Conservation (phyloP, 2,113 vertebrate genomes). For the Centrocercus urophasianus region DNA sequence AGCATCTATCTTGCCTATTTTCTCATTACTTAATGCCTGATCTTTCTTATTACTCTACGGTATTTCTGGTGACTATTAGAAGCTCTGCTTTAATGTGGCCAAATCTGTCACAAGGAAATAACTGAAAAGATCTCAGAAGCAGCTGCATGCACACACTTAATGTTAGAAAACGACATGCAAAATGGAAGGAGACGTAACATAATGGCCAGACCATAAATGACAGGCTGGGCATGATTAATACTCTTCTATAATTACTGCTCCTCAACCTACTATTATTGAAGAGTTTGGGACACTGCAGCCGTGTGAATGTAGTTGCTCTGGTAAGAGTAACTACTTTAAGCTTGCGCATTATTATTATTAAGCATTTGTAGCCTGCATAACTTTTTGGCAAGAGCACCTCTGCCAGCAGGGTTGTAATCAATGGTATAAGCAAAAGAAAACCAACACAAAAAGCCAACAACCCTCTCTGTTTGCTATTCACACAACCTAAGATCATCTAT, state of each 20-base stretch:
- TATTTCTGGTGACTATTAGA: slow-evolving; percentile 76
- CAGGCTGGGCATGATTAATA: slow-evolving; percentile 78
- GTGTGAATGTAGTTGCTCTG: slow-evolving; percentile 66
- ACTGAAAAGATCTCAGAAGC: slow-evolving; percentile 74
- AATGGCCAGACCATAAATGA: slow-evolving; percentile 78
- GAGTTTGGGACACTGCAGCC: slow-evolving; percentile 72
- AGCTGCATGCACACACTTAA: slow-evolving; percentile 76
- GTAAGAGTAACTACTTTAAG: slow-evolving; percentile 64
- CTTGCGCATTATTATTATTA: slow-evolving; percentile 72
- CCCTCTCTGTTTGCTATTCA: slow-evolving; percentile 55
- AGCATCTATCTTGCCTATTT: slow-evolving; percentile 79
- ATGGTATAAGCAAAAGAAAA: slow-evolving; percentile 67
- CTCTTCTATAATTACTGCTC: slow-evolving; percentile 78
- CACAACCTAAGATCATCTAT: slow-evolving; percentile 67
- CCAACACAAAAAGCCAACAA: slow-evolving; percentile 19
- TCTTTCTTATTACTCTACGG: slow-evolving; percentile 75
- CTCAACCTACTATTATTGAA: slow-evolving; percentile 81
- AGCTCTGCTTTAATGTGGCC: slow-evolving; percentile 80
- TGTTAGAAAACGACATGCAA: slow-evolving; percentile 78
- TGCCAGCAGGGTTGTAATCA: slow-evolving; percentile 71
- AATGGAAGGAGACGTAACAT: slow-evolving; percentile 76
- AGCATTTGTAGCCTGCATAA: slow-evolving; percentile 72
- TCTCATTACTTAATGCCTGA: slow-evolving; percentile 78
- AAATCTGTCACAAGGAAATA: slow-evolving; percentile 81
- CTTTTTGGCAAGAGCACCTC: slow-evolving; percentile 77